Evolutionary conservation across 2,888 invertebrate species (phyloP).

Genomic region (Oscheius onirici): DNA sequence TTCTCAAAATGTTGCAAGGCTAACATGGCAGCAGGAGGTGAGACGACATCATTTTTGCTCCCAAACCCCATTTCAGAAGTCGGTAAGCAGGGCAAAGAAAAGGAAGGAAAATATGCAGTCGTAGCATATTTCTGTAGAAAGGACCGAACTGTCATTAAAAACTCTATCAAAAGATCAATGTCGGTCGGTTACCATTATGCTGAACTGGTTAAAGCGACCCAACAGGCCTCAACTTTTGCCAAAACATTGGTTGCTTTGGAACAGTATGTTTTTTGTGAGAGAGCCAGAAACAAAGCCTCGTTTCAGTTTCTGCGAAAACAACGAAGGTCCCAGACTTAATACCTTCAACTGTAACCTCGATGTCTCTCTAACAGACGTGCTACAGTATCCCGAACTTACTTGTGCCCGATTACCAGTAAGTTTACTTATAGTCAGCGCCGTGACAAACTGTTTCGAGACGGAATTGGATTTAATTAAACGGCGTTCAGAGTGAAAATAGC

Average conservation of each 20-base stretch:
- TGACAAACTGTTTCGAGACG: too few relatives aligned
- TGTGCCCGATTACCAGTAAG: constrained; percentile 18
- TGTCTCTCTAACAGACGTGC: constrained; percentile 17
- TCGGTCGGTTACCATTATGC: constrained; percentile 15
- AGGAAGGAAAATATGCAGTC: not conserved
- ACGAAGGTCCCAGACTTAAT: not conserved
- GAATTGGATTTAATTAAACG: too few relatives aligned
- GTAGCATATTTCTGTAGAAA: too few relatives aligned
- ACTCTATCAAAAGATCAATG: not conserved
- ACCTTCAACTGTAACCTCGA: constrained; percentile 6
- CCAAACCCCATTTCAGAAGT: not conserved
- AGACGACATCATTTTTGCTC: not conserved
- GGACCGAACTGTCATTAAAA: not conserved
- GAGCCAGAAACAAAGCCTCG: not conserved
- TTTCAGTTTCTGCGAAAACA: constrained; percentile 17
- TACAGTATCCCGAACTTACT: constrained; percentile 10
- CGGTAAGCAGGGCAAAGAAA: not conserved
- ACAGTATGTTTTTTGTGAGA: not conserved
- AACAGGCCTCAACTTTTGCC: not conserved
- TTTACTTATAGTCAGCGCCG: too few relatives aligned
- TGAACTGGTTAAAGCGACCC: not conserved
- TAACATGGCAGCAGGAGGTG: not conserved
- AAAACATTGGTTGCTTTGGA: constrained; percentile 3
- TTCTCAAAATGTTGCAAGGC: constrained; percentile 13
- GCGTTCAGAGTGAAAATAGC: too few relatives aligned